Percentiles rank a stretch among this genome's conserved stretches.
Evolutionary conservation across 92 coral and sea anemone species (phyloP).

Genomic region (Porites divaricata): DNA sequence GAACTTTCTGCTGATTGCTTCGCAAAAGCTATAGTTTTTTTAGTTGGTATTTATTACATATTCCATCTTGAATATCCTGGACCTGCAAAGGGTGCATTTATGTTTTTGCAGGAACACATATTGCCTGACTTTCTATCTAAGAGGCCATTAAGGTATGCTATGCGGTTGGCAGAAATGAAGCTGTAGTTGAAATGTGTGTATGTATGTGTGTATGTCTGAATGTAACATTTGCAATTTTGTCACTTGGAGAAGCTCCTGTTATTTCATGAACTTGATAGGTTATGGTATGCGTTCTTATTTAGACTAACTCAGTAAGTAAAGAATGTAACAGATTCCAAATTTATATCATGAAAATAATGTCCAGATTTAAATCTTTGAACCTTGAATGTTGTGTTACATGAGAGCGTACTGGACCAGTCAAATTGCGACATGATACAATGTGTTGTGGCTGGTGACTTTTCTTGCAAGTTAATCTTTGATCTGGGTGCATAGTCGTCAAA

Average conservation of each 20-base stretch:
- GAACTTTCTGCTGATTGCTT: constrained; percentile 15
- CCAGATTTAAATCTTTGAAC: background rate
- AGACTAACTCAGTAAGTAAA: background rate
- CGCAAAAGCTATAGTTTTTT: constrained; percentile 15
- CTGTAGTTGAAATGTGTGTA: too few relatives aligned
- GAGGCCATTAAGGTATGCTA: constrained; percentile 15
- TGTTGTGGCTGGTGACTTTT: background rate
- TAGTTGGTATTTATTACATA: constrained; percentile 26
- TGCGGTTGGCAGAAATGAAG: constrained; percentile 15
- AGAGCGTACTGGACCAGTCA: background rate
- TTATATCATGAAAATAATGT: background rate
- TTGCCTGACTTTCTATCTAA: background rate
- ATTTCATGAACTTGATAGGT: constrained; percentile 1
- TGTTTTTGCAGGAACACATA: constrained; percentile 18
- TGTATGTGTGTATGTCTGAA: too few relatives aligned
- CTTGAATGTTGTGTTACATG: background rate
- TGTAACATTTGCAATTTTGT: background rate
- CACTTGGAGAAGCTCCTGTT: background rate
- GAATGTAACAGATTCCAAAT: background rate
- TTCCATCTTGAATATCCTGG: constrained; percentile 24
- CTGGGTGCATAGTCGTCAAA: background rate
- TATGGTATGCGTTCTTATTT: background rate
- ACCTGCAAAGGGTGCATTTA: constrained; percentile 19
- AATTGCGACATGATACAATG: background rate
- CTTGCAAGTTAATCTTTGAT: background rate